Evolutionary conservation across 2,888 invertebrate species (phyloP).

Genomic region (Choreutis nemorana): DNA sequence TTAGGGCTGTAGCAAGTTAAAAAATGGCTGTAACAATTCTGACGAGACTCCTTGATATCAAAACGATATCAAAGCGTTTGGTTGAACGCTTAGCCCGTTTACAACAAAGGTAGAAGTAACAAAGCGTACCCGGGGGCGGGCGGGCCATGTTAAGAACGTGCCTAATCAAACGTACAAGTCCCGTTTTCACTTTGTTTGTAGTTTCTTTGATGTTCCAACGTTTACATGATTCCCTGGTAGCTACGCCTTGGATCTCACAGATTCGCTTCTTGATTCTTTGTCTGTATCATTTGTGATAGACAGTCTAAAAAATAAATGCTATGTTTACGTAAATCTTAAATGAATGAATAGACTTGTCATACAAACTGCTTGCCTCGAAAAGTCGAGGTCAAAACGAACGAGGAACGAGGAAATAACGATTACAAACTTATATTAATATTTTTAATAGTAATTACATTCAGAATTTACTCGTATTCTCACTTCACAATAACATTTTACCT

Average conservation of each 20-base stretch:
- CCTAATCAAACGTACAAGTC: constrained; percentile 58
- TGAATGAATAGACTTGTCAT: no score
- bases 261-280: not conserved
- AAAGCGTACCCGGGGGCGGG: constrained; percentile 50
- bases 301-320: no score
- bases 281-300: no score
- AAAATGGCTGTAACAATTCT: constrained; percentile 36
- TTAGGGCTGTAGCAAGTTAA: no score
- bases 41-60: constrained; percentile 34
- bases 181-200: constrained; percentile 53
- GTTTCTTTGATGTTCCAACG: constrained; percentile 51
- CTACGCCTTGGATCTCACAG: not conserved
- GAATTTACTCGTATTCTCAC: no score
- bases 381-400: no score
- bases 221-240: constrained; percentile 42
- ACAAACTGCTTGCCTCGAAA: no score
- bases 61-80: constrained; percentile 32
- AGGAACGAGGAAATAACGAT: no score
- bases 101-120: constrained; percentile 39
- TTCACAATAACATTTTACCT: no score
- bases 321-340: no score
- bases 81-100: constrained; percentile 20
- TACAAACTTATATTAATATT: no score
- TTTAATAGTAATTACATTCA: no score
- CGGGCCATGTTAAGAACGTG: constrained; percentile 43